Base-by-base conservation (phyloP, 2,113 vertebrate species). In the Urocynchramus pylzowi region DNA sequence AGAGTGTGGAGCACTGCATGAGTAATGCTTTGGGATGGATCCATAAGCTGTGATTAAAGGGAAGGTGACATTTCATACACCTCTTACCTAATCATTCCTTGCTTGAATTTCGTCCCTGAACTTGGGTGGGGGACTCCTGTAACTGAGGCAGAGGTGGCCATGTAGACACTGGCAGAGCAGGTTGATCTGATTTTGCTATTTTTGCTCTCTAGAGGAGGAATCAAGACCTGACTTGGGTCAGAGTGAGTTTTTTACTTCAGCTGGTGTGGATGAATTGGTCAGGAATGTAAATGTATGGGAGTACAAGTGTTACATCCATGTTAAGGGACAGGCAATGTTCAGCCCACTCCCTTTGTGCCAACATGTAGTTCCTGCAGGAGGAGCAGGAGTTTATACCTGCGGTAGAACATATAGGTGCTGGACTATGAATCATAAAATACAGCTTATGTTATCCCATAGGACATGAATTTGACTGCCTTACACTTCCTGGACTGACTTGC, bases 41-140 rank as follows among this genome's bases (percentile, higher is more conserved):
- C 83, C 56, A 23, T 96, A 97, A 96, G 80, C 79, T 84, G 82
- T 6, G 83, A 94, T 96, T 96, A 94, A 75, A 70, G 82, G 41
- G 75, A 96, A 96, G 92, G 75, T 96, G 96, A 96, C 92, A 92
- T 86, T 96, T 88, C 44, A 37, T 96, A 74, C 13, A 56, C 24
- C 31, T 93, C 92, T 91, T 52, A 14, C 59, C 54, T 94, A 68
- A 93, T 47, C 71, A 89, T 89, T 42, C 56, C 56, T 90, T 64
- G 53, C 56, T 26, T 60, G 56, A 45, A 44, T 94, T 86, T 84
- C 22, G 45, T 85, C 41, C 12, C 60, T 68, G 30, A 30, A 28
- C 0, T 74, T 69, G 53, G n/a, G 45, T 86, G 44, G 54, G 56
- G 47, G 44, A 19, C 28, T 84, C 42, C 30, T 57, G 11, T 60